These are phyloP conservation scores for Notospermus geniculatus DNA, from an alignment of 1,140 invertebrate genomes.

Conservation along the genomic window DNA sequence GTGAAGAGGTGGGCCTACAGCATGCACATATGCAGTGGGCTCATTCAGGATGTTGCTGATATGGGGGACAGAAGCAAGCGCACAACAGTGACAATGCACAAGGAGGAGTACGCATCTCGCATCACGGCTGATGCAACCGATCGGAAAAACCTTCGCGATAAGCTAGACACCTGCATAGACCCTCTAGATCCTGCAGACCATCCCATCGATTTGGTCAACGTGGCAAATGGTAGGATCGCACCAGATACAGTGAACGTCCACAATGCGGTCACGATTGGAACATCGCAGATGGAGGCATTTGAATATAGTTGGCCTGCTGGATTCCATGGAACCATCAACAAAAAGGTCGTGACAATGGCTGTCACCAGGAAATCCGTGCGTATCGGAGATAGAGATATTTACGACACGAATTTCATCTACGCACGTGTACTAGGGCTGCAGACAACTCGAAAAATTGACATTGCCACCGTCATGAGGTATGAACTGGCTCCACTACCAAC, in stretches of 20 bases:
- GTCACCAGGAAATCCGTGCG: neutral
- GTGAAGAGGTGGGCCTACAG: constrained; percentile 23
- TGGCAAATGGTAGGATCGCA: constrained; percentile 14
- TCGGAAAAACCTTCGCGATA: constrained; percentile 9
- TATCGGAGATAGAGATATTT: neutral
- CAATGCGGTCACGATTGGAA: constrained; percentile 4
- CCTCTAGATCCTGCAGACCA: constrained; percentile 7
- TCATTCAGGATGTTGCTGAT: constrained; percentile 6
- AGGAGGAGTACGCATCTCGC: constrained; percentile 18
- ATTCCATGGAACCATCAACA: neutral
- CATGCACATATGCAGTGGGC: constrained; percentile 21
- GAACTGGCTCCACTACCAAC: constrained; percentile 12
- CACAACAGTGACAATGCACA: constrained; percentile 6
- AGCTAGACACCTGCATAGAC: constrained; percentile 15
- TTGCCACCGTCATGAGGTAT: constrained; percentile 6
- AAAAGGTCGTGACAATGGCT: neutral
- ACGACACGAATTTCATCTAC: constrained; percentile 3
- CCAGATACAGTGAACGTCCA: constrained; percentile 15
- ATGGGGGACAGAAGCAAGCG: constrained; percentile 10
- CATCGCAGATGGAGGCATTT: constrained; percentile 9
- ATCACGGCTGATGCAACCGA: constrained; percentile 10
- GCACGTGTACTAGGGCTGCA: constrained; percentile 11
- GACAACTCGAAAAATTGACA: constrained; percentile 7
- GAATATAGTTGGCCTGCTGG: constrained; percentile 8
- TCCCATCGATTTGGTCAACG: constrained; percentile 14